Conservation (phyloP, 2,888 invertebrate species). For the Diaphora mendica region DNA sequence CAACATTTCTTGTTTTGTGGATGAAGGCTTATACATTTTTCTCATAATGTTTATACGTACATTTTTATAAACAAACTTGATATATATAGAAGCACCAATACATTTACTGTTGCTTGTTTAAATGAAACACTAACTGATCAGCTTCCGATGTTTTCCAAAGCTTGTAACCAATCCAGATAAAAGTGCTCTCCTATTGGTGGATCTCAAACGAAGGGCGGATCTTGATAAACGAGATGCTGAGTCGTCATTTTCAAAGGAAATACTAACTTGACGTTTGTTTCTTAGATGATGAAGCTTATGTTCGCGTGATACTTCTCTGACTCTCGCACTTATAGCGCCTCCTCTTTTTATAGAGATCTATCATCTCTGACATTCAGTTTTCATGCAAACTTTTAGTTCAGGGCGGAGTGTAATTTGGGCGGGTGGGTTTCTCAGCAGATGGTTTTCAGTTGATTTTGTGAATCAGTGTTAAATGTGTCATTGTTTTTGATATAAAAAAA, state of each 20-base stretch:
- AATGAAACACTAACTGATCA: constrained; percentile 75
- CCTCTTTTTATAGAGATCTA: constrained; percentile 62
- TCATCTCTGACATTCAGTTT: constrained; percentile 62
- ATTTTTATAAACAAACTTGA: constrained; percentile 15
- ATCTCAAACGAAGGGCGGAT: constrained; percentile 66
- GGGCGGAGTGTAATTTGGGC: constrained; percentile 72
- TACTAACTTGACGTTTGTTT: constrained; percentile 64
- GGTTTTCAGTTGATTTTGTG: constrained; percentile 50
- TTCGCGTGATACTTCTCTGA: constrained; percentile 57
- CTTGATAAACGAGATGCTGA: constrained; percentile 71
- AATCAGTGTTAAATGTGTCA: constrained; percentile 42
- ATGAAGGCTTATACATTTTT: not conserved
- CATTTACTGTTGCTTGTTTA: constrained; percentile 58
- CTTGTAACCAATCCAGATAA: constrained; percentile 78
- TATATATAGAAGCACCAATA: constrained; percentile 18
- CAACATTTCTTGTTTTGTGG: not conserved
- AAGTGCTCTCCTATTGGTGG: constrained; percentile 67
- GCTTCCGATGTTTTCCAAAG: constrained; percentile 70
- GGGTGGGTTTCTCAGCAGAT: constrained; percentile 54
- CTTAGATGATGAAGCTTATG: constrained; percentile 63
- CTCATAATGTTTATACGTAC: not conserved
- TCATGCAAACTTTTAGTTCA: constrained; percentile 71
- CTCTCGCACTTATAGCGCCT: constrained; percentile 73
- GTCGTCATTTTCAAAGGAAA: constrained; percentile 49
- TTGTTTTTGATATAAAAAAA: constrained; percentile 13